Conservation (phyloP, 2,888 invertebrate species). For the Caradrina kadenii region DNA sequence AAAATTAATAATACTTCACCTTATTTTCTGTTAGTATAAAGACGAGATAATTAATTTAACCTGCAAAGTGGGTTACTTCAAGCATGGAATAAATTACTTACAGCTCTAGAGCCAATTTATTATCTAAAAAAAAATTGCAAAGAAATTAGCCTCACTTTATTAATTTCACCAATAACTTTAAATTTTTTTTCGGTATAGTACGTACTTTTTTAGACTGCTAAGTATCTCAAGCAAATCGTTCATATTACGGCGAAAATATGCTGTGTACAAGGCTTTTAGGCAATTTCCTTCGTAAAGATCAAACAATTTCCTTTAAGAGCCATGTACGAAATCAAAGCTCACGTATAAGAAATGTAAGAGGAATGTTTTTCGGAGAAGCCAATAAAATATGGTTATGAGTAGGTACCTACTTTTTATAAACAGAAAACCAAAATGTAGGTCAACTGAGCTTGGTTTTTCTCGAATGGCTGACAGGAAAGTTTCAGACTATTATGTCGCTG, state of each 20-base stretch:
- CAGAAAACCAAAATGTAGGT: slow-evolving; percentile 56
- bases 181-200: neutral
- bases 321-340: slow-evolving; percentile 70
- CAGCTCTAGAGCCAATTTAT: slow-evolving; percentile 23
- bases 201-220: slow-evolving; percentile 18
- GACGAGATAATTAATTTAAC: slow-evolving; percentile 41
- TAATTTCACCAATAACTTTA: slow-evolving; percentile 19
- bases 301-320: slow-evolving; percentile 76
- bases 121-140: slow-evolving; percentile 16
- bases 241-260: slow-evolving; percentile 63
- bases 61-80: slow-evolving; percentile 32
- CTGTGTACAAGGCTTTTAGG: slow-evolving; percentile 73
- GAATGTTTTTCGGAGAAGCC: slow-evolving; percentile 56
- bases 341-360: slow-evolving; percentile 62
- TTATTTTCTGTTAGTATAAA: slow-evolving; percentile 38
- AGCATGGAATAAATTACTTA: slow-evolving; percentile 43
- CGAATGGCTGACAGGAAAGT: slow-evolving; percentile 49
- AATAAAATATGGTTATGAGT: slow-evolving; percentile 66
- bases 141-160: slow-evolving; percentile 18
- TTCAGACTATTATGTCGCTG: slow-evolving; percentile 41
- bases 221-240: slow-evolving; percentile 48
- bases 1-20: slow-evolving; percentile 27
- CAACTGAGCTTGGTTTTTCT: slow-evolving; percentile 50
- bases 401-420: slow-evolving; percentile 52
- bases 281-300: slow-evolving; percentile 76